Conservation (phyloP, 2,888 invertebrate genomes). For the Chydorus sphaericus region DNA sequence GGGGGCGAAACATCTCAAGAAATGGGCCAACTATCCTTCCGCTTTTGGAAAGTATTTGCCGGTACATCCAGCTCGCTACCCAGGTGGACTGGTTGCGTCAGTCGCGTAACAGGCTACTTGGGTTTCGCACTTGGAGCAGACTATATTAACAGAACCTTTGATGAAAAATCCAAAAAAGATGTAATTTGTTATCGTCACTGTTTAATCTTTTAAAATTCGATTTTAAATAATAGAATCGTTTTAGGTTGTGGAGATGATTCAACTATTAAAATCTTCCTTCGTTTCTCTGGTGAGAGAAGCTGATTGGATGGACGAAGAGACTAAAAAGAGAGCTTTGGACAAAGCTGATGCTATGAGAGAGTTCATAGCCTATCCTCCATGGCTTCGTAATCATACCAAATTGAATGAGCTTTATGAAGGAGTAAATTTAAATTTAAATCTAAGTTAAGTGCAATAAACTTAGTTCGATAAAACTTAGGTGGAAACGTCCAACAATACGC, state of each 20-base stretch:
- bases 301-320: slow-evolving; percentile 28
- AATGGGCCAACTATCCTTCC: slow-evolving; percentile 14
- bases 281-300: slow-evolving; percentile 18
- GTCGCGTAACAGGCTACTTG: slow-evolving; percentile 18
- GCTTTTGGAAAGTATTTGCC: neutral
- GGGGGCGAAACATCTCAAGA: slow-evolving; percentile 18
- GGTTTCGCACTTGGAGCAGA: slow-evolving; percentile 21
- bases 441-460: too few species aligned
- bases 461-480: too few species aligned
- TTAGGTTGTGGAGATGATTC: slow-evolving; percentile 13
- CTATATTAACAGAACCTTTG: slow-evolving; percentile 20
- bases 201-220: neutral
- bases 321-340: slow-evolving; percentile 25
- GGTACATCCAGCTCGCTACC: neutral
- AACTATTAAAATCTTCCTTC: slow-evolving; percentile 11
- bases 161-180: slow-evolving; percentile 18
- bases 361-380: slow-evolving; percentile 29
- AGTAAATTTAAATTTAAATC: neutral
- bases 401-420: slow-evolving; percentile 23
- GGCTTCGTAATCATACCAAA: slow-evolving; percentile 26
- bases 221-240: too few species aligned
- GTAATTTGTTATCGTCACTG: neutral
- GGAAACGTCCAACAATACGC: too few species aligned
- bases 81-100: slow-evolving; percentile 21
- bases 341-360: slow-evolving; percentile 27